Percentiles rank a stretch among this genome's conserved stretches.
Conservation (phyloP, 2,113 vertebrate species). For the Pygathrix nemaeus region DNA sequence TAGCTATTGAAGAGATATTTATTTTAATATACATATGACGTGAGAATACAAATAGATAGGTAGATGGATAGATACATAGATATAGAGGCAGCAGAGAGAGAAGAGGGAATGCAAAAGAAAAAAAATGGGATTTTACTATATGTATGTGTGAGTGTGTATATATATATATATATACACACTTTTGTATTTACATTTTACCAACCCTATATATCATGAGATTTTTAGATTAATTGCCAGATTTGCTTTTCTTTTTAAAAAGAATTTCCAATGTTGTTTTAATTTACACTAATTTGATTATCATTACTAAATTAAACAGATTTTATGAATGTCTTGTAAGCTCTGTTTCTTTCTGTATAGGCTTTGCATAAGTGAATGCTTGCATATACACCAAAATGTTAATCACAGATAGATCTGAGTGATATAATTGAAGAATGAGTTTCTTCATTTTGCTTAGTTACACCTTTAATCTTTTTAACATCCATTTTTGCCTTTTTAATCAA, state of each 20-base stretch:
- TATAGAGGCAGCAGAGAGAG: background rate
- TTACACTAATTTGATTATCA: conserved; percentile 15
- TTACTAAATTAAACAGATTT: conserved; percentile 46
- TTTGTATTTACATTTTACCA: conserved; percentile 7
- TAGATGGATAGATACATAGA: background rate
- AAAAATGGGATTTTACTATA: background rate
- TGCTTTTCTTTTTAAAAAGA: conserved; percentile 14
- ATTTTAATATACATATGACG: background rate
- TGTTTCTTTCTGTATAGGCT: background rate
- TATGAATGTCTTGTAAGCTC: background rate
- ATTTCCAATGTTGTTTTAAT: background rate
- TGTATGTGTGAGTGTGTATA: fast-evolving
- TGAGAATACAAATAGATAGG: background rate
- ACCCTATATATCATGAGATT: background rate
- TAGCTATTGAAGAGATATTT: background rate
- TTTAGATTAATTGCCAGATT: background rate
- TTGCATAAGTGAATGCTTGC: conserved; percentile 18
- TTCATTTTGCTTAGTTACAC: conserved; percentile 4
- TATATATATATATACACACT: fast-evolving
- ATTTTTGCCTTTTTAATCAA: conserved; percentile 12
- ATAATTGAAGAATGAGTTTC: background rate
- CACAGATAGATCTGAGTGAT: background rate
- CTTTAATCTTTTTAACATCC: conserved; percentile 49
- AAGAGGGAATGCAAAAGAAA: background rate
- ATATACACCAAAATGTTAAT: conserved; percentile 7